These are phyloP conservation scores for Pteropus alecto DNA, from an alignment of 2,113 vertebrate species.

Conservation along the genomic window DNA sequence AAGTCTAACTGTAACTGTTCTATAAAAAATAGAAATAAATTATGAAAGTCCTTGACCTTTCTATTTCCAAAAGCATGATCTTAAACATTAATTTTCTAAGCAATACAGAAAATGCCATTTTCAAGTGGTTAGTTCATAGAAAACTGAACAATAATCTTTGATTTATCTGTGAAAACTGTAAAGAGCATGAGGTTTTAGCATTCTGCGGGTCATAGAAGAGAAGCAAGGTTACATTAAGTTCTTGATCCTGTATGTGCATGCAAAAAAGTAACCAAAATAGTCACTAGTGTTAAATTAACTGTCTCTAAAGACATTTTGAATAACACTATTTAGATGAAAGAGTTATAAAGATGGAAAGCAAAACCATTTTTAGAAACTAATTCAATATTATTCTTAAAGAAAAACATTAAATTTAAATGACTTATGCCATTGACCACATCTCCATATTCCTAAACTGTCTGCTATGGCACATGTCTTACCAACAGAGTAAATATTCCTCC, in stretches of 20 bases:
- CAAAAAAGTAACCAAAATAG: background rate
- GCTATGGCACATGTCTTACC: background rate
- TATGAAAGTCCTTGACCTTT: conserved; percentile 34
- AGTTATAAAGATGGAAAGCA: background rate
- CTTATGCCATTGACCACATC: rapidly evolving
- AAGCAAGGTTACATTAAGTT: background rate
- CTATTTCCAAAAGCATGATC: background rate
- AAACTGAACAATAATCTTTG: background rate
- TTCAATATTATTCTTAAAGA: background rate
- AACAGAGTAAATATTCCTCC: no score
- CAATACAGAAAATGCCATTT: background rate
- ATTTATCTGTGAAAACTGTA: background rate
- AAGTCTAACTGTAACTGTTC: background rate
- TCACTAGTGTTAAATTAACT: background rate
- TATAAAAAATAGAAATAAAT: background rate
- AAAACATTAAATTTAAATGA: background rate
- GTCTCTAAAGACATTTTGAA: background rate
- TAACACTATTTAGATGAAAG: background rate
- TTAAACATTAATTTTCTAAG: conserved; percentile 5
- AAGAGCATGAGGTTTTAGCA: background rate
- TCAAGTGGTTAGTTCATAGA: background rate
- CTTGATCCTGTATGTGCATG: rapidly evolving
- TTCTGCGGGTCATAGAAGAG: background rate
- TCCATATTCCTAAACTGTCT: background rate
- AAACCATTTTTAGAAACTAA: background rate